Conservation (phyloP, 2,797 vertebrate genomes). For the Enteromius paludinosus region DNA sequence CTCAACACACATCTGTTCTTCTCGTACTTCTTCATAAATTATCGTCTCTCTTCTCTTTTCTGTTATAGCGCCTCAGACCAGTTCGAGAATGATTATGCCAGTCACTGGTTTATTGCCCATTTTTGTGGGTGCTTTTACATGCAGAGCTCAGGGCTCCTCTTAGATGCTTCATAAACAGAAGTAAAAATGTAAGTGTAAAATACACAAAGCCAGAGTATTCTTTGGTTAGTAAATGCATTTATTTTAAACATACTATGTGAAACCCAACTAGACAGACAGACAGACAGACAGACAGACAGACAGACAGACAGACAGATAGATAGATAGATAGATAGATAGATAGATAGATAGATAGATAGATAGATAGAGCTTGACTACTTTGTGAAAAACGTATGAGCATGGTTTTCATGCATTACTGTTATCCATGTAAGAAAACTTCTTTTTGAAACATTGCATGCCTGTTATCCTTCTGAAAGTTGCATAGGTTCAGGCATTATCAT, state of each 20-base stretch:
- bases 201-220: conserved; percentile 17
- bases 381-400: neutral
- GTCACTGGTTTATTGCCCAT: conserved; percentile 13
- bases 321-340: neutral
- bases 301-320: too few species aligned
- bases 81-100: neutral
- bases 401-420: neutral
- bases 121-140: conserved; percentile 27
- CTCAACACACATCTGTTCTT: neutral
- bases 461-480: neutral
- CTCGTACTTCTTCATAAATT: neutral
- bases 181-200: conserved; percentile 49
- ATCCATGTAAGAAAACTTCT: neutral
- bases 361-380: neutral
- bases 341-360: neutral
- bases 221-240: conserved; percentile 3
- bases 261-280: neutral
- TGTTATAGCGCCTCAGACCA: neutral
- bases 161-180: conserved; percentile 42
- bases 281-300: too few species aligned
- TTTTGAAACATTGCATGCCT: neutral
- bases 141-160: conserved; percentile 2
- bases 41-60: neutral
- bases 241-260: neutral
- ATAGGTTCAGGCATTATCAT: neutral